Conservation (phyloP, 2,888 invertebrate genomes). For the Prosapia bicincta region DNA sequence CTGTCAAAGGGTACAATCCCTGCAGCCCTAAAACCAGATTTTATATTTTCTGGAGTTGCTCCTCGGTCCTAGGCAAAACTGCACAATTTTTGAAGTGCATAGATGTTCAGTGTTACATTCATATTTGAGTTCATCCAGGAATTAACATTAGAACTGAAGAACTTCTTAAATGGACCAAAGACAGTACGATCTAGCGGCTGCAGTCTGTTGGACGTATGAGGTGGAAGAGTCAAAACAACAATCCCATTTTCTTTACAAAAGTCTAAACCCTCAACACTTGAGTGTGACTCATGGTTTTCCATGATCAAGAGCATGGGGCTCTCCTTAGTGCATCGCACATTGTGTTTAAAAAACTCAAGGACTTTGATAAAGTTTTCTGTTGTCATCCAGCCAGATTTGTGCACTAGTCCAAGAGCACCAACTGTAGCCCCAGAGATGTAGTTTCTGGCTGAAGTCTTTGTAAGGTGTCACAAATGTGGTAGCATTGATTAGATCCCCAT, state of each 20-base stretch:
- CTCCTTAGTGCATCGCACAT: conserved; percentile 31
- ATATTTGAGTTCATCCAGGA: conserved; percentile 38
- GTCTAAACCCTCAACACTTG: no score
- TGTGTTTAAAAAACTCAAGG: conserved; percentile 24
- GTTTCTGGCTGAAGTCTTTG: no score
- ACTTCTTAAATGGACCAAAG: conserved; percentile 40
- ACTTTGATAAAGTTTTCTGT: not conserved
- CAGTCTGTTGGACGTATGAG: conserved; percentile 40
- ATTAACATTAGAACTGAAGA: no score
- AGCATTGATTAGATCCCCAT: no score
- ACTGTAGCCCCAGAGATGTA: conserved; percentile 5
- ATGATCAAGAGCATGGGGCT: conserved; percentile 34
- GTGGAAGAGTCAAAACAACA: conserved; percentile 41
- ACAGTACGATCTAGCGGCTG: conserved; percentile 40
- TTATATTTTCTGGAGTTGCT: conserved; percentile 35
- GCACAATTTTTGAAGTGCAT: conserved; percentile 33
- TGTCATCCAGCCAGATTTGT: no score
- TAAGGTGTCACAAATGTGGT: no score
- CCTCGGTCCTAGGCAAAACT: conserved; percentile 29
- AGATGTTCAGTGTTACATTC: conserved; percentile 38
- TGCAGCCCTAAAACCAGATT: conserved; percentile 33
- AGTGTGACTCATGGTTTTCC: conserved; percentile 37
- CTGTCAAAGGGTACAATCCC: conserved; percentile 33
- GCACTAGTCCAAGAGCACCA: not conserved
- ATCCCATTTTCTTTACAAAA: conserved; percentile 41